Evolutionary conservation across 2,113 vertebrate species (phyloP).

Genomic region (Neolamprologus devosi): DNA sequence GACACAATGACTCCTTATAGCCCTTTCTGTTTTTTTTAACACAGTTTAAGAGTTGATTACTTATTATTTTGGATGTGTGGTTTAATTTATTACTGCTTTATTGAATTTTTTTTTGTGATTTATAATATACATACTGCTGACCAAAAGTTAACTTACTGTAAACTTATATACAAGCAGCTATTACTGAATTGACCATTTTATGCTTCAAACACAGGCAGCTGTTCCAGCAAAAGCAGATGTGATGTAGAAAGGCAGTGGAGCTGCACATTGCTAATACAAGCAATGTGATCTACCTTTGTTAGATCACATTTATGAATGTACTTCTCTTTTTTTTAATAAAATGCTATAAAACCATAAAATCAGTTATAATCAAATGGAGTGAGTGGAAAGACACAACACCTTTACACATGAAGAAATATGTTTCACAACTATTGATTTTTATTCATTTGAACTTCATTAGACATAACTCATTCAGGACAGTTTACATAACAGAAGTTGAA

Average conservation of each 20-base stretch:
- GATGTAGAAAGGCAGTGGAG: background rate
- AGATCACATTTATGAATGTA: background rate
- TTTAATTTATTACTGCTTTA: no score
- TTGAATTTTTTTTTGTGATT: background rate
- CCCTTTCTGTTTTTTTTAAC: no score
- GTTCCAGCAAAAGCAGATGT: background rate
- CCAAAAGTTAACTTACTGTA: background rate
- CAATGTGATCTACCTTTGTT: background rate
- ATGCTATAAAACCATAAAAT: background rate
- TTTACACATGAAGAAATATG: background rate
- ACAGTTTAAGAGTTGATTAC: no score
- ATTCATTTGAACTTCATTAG: background rate
- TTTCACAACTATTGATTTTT: background rate
- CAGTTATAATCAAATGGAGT: background rate
- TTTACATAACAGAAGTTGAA: background rate
- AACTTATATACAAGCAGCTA: background rate
- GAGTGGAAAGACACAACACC: background rate
- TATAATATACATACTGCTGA: background rate
- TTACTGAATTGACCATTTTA: background rate
- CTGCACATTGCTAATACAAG: background rate
- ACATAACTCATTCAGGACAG: background rate
- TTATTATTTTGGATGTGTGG: no score
- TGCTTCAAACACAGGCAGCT: background rate
- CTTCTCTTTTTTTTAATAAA: background rate
- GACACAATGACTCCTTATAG: background rate